Percentiles rank a stretch among this genome's conserved stretches.
phyloP scores from a whole-genome alignment of 2,113 vertebrate species.

The Leuciscus idus region DNA sequence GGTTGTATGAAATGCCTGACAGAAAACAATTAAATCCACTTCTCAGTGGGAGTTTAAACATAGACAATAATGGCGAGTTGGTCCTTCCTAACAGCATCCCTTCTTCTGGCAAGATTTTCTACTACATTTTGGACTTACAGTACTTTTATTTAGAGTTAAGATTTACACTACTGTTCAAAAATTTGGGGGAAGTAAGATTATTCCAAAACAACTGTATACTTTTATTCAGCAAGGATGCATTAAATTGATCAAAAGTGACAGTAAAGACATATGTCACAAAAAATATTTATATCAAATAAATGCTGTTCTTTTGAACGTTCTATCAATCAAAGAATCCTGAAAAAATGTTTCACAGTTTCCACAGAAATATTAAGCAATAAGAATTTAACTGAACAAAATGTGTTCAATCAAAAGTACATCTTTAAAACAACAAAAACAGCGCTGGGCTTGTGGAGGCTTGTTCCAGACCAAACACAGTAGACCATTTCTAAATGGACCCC shows the following conservation, averaged over 20 bases:
- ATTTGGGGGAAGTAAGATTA: too few relatives aligned
- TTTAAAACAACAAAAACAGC: not conserved
- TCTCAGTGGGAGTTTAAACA: not conserved
- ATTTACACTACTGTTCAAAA: not conserved
- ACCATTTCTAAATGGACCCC: not conserved
- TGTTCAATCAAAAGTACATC: not conserved
- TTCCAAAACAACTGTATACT: too few relatives aligned
- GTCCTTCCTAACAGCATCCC: too few relatives aligned
- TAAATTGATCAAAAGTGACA: not conserved
- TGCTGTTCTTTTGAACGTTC: not conserved
- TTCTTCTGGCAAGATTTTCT: not conserved
- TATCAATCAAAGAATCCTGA: not conserved
- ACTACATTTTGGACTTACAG: not conserved
- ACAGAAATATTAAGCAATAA: not conserved
- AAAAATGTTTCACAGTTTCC: not conserved
- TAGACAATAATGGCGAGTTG: not conserved
- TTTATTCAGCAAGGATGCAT: too few relatives aligned
- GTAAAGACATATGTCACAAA: not conserved
- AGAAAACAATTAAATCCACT: slow-evolving; percentile 11
- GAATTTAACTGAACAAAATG: not conserved
- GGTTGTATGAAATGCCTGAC: not conserved
- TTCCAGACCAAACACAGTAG: not conserved
- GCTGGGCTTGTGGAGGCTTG: not conserved
- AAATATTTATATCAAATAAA: not conserved
- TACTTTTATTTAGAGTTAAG: not conserved